Evolutionary conservation across 2,797 vertebrate genomes (phyloP).

Genomic region (Clarias pachynema): DNA sequence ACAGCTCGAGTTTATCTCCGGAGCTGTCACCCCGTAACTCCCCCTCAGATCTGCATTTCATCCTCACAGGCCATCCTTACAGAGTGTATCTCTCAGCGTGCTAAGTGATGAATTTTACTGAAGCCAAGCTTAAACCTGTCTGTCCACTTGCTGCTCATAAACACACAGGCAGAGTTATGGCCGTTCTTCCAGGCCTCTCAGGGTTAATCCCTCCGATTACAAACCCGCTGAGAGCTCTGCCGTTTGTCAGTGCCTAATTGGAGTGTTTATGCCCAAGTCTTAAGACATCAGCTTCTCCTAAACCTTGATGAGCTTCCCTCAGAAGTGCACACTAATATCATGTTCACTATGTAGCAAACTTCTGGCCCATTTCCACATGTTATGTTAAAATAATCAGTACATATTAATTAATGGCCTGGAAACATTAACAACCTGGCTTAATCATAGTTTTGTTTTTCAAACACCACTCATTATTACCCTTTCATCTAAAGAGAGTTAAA

Average conservation of each 20-base stretch:
- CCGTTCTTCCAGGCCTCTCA: constrained; percentile 42
- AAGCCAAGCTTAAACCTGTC: not conserved
- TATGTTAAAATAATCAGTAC: not conserved
- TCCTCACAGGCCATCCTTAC: constrained; percentile 17
- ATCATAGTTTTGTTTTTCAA: not conserved
- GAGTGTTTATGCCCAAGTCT: constrained; percentile 28
- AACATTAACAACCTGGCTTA: not conserved
- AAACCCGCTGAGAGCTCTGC: constrained; percentile 22
- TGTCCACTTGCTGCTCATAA: constrained; percentile 16
- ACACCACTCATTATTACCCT: not conserved
- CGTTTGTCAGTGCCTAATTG: constrained; percentile 46
- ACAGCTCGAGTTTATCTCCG: not conserved
- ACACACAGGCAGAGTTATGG: constrained; percentile 44
- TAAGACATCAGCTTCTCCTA: constrained; percentile 39
- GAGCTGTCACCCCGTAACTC: not conserved
- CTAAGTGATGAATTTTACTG: constrained; percentile 20
- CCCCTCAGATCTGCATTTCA: constrained; percentile 18
- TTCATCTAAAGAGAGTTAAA: too few species aligned
- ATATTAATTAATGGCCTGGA: not conserved
- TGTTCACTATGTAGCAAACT: not conserved
- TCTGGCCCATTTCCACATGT: not conserved
- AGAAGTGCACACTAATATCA: not conserved
- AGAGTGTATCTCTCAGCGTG: not conserved
- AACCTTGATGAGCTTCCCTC: constrained; percentile 34
- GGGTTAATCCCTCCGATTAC: constrained; percentile 47